Percentiles rank a stretch among this genome's conserved stretches.
Conservation (phyloP, 2,113 vertebrate genomes). For the Urocynchramus pylzowi region DNA sequence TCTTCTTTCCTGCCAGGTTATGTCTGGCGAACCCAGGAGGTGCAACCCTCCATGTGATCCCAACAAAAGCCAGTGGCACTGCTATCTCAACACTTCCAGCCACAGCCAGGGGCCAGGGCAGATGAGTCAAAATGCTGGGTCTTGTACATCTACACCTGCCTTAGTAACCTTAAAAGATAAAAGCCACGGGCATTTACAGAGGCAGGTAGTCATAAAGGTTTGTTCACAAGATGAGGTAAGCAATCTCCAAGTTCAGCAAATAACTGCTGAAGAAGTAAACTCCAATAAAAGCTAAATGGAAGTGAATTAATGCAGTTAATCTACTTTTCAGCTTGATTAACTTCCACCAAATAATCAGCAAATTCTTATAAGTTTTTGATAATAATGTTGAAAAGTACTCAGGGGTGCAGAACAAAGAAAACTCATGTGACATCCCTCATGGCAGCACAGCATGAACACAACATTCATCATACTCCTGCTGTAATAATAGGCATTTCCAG, state of each 20-base stretch:
- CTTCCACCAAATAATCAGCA: neutral
- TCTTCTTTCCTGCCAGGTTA: neutral
- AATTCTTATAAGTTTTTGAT: neutral
- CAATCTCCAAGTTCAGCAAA: neutral
- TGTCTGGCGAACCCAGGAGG: neutral
- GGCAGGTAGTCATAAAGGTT: neutral
- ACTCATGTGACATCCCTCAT: neutral
- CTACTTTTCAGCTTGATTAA: neutral
- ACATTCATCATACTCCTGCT: neutral
- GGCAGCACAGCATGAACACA: neutral
- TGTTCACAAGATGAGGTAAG: neutral
- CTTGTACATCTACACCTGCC: neutral
- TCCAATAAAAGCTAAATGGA: neutral
- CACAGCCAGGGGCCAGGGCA: neutral
- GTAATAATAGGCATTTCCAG: neutral
- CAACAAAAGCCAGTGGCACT: neutral
- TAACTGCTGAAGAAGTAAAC: neutral
- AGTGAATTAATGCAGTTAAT: neutral
- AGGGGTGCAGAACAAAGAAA: neutral
- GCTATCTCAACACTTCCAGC: neutral
- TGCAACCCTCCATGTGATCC: neutral
- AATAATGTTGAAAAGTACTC: neutral
- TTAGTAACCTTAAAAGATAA: neutral
- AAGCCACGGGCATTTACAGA: rapidly evolving
- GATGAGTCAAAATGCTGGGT: neutral